These are phyloP conservation scores for Antrozous pallidus DNA, from an alignment of 2,797 vertebrate genomes.

Conservation along the genomic window DNA sequence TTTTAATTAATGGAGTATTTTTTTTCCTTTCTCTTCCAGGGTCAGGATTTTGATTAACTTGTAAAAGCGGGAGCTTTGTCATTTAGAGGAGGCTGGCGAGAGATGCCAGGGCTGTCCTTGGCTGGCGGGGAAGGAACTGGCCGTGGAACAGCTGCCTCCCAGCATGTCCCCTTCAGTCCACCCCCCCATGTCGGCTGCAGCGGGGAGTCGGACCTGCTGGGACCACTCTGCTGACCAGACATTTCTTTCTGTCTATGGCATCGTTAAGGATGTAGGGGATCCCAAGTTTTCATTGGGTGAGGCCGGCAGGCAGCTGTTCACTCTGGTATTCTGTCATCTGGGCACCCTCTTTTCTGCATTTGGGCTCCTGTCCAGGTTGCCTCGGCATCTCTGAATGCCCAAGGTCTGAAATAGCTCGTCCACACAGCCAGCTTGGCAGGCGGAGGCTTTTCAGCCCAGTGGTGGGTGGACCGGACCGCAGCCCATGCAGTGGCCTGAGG, in stretches of 20 bases:
- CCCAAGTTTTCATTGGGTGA: neutral
- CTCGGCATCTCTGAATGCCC: neutral
- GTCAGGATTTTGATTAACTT: slow-evolving; percentile 63
- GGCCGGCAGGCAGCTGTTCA: neutral
- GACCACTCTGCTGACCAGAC: neutral
- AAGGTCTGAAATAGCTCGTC: neutral
- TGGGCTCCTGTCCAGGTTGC: slow-evolving; percentile 35
- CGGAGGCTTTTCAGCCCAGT: neutral
- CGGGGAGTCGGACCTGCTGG: neutral
- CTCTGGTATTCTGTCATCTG: neutral
- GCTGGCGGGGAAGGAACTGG: neutral
- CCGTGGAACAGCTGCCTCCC: neutral
- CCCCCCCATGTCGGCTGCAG: neutral
- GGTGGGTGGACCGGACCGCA: rapidly evolving
- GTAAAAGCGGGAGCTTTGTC: slow-evolving; percentile 37
- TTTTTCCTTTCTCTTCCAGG: neutral
- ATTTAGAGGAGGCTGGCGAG: neutral
- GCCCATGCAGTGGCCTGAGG: rapidly evolving
- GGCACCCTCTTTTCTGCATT: neutral
- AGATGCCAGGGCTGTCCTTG: neutral
- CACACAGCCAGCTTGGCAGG: neutral
- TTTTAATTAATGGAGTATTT: slow-evolving; percentile 60
- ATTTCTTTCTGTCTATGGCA: neutral
- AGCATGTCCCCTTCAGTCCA: rapidly evolving
- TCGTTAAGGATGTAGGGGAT: neutral